Conservation (phyloP, 2,888 invertebrate species). For the Leptopilina myrica region DNA sequence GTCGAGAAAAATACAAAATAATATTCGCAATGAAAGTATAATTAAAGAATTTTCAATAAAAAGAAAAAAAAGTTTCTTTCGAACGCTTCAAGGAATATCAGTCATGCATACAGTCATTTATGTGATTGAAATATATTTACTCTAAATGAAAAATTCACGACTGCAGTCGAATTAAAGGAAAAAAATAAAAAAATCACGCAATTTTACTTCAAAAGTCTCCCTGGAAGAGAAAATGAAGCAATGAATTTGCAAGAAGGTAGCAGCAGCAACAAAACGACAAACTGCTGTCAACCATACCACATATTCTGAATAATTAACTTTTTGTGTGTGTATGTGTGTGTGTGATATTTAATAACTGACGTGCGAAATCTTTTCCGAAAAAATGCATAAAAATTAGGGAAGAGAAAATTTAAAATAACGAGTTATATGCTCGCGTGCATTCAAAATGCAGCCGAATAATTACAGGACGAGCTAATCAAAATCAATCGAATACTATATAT, state of each 20-base stretch:
- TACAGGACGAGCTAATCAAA: conserved; percentile 70
- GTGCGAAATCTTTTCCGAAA: conserved; percentile 43
- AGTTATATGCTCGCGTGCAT: conserved; percentile 67
- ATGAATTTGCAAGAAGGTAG: conserved; percentile 1
- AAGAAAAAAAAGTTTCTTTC: no score
- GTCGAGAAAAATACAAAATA: no score
- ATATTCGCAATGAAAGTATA: no score
- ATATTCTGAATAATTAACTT: conserved; percentile 16
- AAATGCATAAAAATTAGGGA: conserved; percentile 55
- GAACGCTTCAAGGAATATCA: no score
- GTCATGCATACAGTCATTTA: no score
- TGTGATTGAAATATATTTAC: neutral
- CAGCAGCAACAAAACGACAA: neutral
- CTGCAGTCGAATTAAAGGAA: neutral
- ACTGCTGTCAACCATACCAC: conserved; percentile 15
- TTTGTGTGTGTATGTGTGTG: neutral
- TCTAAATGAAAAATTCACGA: conserved; percentile 17
- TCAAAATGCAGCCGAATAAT: conserved; percentile 64
- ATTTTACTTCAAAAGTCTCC: neutral
- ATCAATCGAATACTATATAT: conserved; percentile 61
- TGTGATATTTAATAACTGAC: conserved; percentile 18
- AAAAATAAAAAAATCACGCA: neutral
- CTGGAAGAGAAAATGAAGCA: conserved; percentile 28
- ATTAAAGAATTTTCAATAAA: no score
- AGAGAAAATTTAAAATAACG: conserved; percentile 51